Conservation (phyloP, 2,888 invertebrate species). For the Amorpha juglandis region DNA sequence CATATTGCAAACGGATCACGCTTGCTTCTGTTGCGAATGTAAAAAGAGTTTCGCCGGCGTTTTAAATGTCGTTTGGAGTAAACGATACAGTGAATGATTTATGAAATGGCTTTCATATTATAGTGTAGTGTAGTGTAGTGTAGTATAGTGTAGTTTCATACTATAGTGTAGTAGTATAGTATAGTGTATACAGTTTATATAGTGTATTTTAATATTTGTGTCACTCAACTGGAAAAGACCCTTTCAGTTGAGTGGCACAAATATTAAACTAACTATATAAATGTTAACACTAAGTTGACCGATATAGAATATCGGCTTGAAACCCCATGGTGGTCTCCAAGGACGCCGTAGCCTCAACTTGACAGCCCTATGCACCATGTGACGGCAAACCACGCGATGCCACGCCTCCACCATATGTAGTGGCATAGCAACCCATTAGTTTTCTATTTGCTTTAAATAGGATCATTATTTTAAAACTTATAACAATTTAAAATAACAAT, state of each 20-base stretch:
- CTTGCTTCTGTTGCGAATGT: conserved; percentile 2
- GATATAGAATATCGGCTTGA: not conserved
- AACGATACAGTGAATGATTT: not conserved
- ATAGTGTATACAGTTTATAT: no score
- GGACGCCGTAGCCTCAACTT: not conserved
- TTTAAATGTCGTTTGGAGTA: conserved; percentile 1
- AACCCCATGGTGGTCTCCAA: not conserved
- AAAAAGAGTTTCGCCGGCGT: not conserved
- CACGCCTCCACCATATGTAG: conserved; percentile 34
- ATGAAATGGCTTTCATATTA: not conserved
- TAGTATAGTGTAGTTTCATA: no score
- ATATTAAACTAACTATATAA: no score
- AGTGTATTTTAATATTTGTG: no score
- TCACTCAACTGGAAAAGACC: no score
- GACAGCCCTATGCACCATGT: conserved; percentile 9
- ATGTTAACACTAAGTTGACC: no score
- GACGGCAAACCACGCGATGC: conserved; percentile 27
- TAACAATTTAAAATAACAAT: conserved; percentile 19
- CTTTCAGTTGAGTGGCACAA: no score
- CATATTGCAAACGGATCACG: conserved; percentile 15
- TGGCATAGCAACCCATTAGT: conserved; percentile 53
- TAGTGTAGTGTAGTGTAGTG: no score
- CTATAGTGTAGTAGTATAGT: no score
- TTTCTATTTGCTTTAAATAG: conserved; percentile 50
- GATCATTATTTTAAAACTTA: conserved; percentile 19